Evolutionary conservation across 2,113 vertebrate species (phyloP).

Genomic region (Gracilinanus agilis): DNA sequence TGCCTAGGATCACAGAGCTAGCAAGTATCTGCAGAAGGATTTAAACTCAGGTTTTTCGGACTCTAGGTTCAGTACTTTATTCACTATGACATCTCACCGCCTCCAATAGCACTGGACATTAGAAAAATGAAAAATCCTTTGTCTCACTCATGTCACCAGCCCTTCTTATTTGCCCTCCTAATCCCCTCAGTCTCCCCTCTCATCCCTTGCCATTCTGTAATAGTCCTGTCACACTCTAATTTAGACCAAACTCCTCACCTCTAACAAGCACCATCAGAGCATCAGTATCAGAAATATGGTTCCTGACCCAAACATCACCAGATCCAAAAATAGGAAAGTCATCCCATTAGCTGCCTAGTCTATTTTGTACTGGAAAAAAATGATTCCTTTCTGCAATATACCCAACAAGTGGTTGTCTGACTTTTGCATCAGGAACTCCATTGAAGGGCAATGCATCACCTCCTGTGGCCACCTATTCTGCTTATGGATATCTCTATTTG

Average conservation of each 20-base stretch:
- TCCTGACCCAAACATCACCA: background rate
- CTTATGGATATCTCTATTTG: background rate
- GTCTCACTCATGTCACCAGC: background rate
- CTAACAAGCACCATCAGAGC: background rate
- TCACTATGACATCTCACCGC: background rate
- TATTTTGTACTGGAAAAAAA: background rate
- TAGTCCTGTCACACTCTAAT: background rate
- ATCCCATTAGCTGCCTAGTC: background rate
- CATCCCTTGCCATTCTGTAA: slow-evolving; percentile 22
- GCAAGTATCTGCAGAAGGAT: background rate
- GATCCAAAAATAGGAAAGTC: background rate
- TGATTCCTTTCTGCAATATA: background rate
- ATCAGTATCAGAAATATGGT: slow-evolving; percentile 19
- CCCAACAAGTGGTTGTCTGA: background rate
- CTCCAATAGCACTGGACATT: background rate
- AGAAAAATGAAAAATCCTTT: background rate
- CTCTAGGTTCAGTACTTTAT: background rate
- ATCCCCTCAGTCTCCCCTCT: background rate
- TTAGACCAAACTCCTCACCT: background rate
- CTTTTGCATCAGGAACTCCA: background rate
- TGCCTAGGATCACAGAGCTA: background rate
- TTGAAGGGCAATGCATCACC: background rate
- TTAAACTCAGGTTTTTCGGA: background rate
- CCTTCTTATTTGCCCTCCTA: background rate
- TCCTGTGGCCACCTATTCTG: background rate